phyloP scores from a whole-genome alignment of 2,888 invertebrate genomes.

The Agrotis puta region DNA sequence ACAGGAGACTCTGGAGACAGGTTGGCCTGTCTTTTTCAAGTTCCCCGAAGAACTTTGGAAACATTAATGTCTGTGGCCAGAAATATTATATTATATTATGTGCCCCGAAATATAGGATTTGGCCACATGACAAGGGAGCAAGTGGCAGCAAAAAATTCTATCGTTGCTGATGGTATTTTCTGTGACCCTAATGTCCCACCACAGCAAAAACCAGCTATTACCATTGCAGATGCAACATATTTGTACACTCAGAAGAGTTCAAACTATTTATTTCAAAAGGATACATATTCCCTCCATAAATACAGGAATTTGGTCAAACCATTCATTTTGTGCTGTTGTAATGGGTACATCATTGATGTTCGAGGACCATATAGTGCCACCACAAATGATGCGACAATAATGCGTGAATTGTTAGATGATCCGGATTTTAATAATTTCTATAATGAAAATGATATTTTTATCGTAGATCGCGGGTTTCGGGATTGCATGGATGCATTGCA shows the following conservation, averaged over 20 bases:
- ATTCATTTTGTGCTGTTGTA: slow-evolving; percentile 17
- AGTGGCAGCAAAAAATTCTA: neutral
- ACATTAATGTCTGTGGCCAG: slow-evolving; percentile 7
- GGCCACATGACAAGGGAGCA: slow-evolving; percentile 8
- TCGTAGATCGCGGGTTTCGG: slow-evolving; percentile 27
- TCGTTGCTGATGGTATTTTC: neutral
- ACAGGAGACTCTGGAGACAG: slow-evolving; percentile 32
- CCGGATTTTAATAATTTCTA: slow-evolving; percentile 19
- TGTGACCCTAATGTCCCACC: neutral
- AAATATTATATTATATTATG: slow-evolving; percentile 18
- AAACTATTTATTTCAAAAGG: slow-evolving; percentile 27
- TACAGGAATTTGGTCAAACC: slow-evolving; percentile 7
- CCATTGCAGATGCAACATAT: slow-evolving; percentile 6
- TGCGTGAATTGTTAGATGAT: slow-evolving; percentile 23
- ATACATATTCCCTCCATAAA: too few relatives aligned
- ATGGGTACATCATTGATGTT: slow-evolving; percentile 30
- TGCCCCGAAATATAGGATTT: slow-evolving; percentile 32
- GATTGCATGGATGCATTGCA: slow-evolving; percentile 28
- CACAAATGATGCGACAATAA: slow-evolving; percentile 10
- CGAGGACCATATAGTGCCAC: slow-evolving; percentile 25
- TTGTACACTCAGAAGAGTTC: slow-evolving; percentile 27
- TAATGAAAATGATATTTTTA: slow-evolving; percentile 17
- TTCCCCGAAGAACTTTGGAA: slow-evolving; percentile 20
- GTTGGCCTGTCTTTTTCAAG: slow-evolving; percentile 17
- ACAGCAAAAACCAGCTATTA: neutral